A percentile compares a stretch with the other conserved stretches of the same genome.
Conservation (phyloP, 2,113 vertebrate genomes). For the Istiophorus platypterus region DNA sequence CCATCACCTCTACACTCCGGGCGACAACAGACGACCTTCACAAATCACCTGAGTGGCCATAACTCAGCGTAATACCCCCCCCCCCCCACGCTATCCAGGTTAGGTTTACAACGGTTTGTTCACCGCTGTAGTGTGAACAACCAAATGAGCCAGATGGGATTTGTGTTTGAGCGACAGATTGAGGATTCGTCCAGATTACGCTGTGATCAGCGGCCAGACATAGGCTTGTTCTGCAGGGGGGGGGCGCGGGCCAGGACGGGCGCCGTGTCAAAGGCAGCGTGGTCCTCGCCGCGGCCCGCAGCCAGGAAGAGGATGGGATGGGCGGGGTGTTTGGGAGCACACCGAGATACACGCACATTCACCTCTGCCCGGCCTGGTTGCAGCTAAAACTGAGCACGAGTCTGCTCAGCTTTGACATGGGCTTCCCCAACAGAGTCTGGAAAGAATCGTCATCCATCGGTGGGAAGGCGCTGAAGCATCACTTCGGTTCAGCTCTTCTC, state of each 20-base stretch:
- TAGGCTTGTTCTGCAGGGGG: background rate
- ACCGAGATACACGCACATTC: too few species aligned
- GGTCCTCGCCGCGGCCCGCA: background rate
- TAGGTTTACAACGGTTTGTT: slow-evolving; percentile 10
- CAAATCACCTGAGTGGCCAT: slow-evolving; percentile 38
- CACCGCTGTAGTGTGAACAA: slow-evolving; percentile 5
- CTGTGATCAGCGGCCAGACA: slow-evolving; percentile 35
- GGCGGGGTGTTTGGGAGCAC: too few species aligned
- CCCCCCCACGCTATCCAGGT: background rate
- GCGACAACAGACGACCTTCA: slow-evolving; percentile 28
- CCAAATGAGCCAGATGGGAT: slow-evolving; percentile 46
- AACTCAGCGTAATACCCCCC: slow-evolving; percentile 39
- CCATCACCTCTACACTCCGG: slow-evolving; percentile 17
- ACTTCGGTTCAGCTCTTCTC: too few species aligned
- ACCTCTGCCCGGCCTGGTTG: too few species aligned
- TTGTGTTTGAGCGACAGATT: slow-evolving; percentile 25
- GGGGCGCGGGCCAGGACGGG: background rate
- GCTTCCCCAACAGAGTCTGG: too few species aligned
- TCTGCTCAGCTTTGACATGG: too few species aligned
- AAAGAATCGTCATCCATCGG: too few species aligned
- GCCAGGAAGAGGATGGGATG: background rate
- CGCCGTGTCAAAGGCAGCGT: background rate
- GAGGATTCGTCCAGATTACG: slow-evolving; percentile 32
- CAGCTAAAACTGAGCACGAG: too few species aligned
- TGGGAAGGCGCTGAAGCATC: too few species aligned